phyloP scores from a whole-genome alignment of 1,140 invertebrate species.

The Sipha flava region DNA sequence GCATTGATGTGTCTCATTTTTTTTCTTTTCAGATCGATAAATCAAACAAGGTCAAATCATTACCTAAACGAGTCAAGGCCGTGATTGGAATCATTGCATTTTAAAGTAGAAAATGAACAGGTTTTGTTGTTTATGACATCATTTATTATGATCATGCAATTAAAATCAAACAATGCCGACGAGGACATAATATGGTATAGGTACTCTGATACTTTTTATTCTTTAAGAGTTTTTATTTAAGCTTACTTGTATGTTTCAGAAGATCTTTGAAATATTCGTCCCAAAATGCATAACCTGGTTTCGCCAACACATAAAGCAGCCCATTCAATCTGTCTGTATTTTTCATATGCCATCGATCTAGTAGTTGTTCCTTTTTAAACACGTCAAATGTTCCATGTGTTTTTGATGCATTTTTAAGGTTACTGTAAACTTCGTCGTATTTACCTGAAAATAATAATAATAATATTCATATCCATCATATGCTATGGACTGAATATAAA shows the following conservation, averaged over 20 bases:
- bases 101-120: too few species aligned
- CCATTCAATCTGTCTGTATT: background rate
- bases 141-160: background rate
- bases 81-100: too few species aligned
- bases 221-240: too few species aligned
- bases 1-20: too few species aligned
- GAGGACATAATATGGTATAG: background rate
- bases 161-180: too few species aligned
- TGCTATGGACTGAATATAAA: background rate
- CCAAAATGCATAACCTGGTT: background rate
- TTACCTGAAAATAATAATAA: background rate
- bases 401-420: background rate
- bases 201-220: too few species aligned
- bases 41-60: too few species aligned
- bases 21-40: too few species aligned
- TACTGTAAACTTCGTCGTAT: conserved; percentile 10
- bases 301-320: background rate
- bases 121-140: too few species aligned
- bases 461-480: too few species aligned
- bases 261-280: background rate
- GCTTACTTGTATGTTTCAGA: background rate
- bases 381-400: background rate
- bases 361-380: conserved; percentile 10
- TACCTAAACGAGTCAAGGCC: too few species aligned
- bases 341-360: conserved; percentile 6